Conservation (phyloP, 1,140 invertebrate genomes). For the Heterodera schachtii region DNA sequence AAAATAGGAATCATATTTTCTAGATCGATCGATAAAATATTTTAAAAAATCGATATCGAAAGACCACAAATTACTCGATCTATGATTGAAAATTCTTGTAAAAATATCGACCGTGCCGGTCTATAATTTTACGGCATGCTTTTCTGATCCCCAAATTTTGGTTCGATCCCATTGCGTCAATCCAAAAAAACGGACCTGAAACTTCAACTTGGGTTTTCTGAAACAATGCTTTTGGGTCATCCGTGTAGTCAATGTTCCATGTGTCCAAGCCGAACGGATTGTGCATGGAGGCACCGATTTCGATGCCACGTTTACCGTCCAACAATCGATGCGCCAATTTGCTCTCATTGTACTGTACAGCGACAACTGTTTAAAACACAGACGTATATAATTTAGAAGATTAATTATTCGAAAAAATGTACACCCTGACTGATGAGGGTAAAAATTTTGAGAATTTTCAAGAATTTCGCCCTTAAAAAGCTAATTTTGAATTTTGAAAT, state of each 20-base stretch:
- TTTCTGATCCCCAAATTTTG: background rate
- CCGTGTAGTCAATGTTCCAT: background rate
- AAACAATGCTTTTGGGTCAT: background rate
- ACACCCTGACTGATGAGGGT: too few species aligned
- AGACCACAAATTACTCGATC: too few species aligned
- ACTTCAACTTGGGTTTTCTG: background rate
- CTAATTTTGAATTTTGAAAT: too few species aligned
- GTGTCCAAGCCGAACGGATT: conserved; percentile 8
- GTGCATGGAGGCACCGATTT: background rate
- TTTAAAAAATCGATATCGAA: background rate
- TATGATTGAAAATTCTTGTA: too few species aligned
- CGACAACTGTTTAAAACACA: background rate
- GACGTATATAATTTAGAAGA: too few species aligned
- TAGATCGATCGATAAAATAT: background rate
- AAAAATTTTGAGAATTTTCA: too few species aligned
- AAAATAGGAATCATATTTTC: background rate
- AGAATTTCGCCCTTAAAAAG: too few species aligned
- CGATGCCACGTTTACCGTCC: background rate
- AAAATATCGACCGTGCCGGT: too few species aligned
- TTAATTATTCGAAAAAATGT: too few species aligned
- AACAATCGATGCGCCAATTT: conserved; percentile 22
- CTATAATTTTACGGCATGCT: too few species aligned
- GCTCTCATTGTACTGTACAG: conserved; percentile 15
- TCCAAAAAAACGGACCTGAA: background rate
- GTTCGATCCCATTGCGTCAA: too few species aligned